Percentiles rank a stretch among this genome's conserved stretches.
Evolutionary conservation across 2,888 invertebrate genomes (phyloP).

Genomic region (Panzeria rudis): DNA sequence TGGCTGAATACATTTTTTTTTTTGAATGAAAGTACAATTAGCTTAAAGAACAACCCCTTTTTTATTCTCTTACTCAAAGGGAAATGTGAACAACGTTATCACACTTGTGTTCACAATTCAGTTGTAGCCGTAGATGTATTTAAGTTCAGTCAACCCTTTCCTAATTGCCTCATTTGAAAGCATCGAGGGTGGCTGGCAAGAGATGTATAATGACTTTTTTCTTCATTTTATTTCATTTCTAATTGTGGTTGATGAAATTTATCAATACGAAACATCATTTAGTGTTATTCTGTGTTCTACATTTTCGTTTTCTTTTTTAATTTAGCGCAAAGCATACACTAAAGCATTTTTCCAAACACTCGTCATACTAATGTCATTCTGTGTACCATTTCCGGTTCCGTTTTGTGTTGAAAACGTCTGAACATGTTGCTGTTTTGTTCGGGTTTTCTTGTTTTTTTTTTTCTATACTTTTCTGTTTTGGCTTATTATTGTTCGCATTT

Average conservation of each 20-base stretch:
- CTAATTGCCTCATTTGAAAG: slow-evolving; percentile 52
- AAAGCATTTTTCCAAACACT: slow-evolving; percentile 47
- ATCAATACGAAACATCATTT: slow-evolving; percentile 63
- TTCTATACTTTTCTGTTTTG: not conserved
- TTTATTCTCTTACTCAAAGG: not conserved
- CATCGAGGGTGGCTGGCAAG: not conserved
- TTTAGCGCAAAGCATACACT: slow-evolving; percentile 19
- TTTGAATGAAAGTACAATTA: slow-evolving; percentile 26
- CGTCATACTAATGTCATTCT: slow-evolving; percentile 61
- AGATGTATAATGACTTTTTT: slow-evolving; percentile 41
- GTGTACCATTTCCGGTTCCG: slow-evolving; percentile 71
- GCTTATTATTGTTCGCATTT: slow-evolving; percentile 66
- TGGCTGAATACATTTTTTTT: slow-evolving; percentile 57
- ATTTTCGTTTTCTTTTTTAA: not conserved
- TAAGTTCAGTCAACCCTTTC: slow-evolving; percentile 62
- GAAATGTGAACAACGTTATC: not conserved
- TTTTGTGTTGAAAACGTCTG: slow-evolving; percentile 53
- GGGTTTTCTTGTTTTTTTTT: not conserved
- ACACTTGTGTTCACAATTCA: not conserved
- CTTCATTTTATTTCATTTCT: slow-evolving; percentile 64
- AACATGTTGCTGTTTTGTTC: slow-evolving; percentile 15
- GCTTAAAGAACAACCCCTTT: slow-evolving; percentile 19
- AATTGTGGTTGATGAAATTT: slow-evolving; percentile 69
- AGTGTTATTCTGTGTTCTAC: slow-evolving; percentile 8
- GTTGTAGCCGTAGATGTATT: not conserved